Base-by-base conservation (phyloP, 2,888 invertebrate species). In the Mechanitis mazaeus region DNA sequence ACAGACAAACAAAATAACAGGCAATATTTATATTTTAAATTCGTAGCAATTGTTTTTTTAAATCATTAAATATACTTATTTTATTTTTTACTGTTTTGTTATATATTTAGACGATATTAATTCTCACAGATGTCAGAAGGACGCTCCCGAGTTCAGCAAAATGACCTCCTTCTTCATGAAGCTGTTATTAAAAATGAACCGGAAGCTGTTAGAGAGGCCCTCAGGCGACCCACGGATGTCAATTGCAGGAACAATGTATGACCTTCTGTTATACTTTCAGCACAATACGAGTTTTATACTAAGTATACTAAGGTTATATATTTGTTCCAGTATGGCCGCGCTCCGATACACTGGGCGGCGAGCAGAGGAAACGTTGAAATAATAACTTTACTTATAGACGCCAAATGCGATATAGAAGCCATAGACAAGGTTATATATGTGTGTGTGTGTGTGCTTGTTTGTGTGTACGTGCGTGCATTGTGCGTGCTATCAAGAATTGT, bases 341-440 rank as follows among this genome's bases (percentile, higher is more conserved):
- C 94, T 7, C 94, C 94, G 11, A 93, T 94, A 68, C 94, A 94
- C 77, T 94, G 94, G 94, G 94, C 94, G 11, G 93, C 94, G 0
- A 94, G 94, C 57, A 83, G 93, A 63, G 94, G 94, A 53, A 94
- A 93, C 76, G 92, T 93, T 31, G 94, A 94, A 69, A 94, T 94
- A 61, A 93, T 94, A 81, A 93, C 93, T 69, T 89, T 94, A 87
- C 89, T 94, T 63, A 93, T 94, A 61, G 91, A 92, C n/a, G 93
- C 94, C 20, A 93, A 93, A 72, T 94, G 94, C 74, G 94, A 94
- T 75, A 93, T 94, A 61, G 94, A 94, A 81, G 94, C 94, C 2
- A 90, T 91, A 66, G 94, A 94, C 77, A 94, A 94, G 93, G 94
- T 94, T 57, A 56, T 7, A 28, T 31, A 3, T n/a, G 12, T 57